Percentiles rank a stretch among this genome's conserved stretches.
Conservation (phyloP, 2,888 invertebrate genomes). For the Ectemnius continuus region DNA sequence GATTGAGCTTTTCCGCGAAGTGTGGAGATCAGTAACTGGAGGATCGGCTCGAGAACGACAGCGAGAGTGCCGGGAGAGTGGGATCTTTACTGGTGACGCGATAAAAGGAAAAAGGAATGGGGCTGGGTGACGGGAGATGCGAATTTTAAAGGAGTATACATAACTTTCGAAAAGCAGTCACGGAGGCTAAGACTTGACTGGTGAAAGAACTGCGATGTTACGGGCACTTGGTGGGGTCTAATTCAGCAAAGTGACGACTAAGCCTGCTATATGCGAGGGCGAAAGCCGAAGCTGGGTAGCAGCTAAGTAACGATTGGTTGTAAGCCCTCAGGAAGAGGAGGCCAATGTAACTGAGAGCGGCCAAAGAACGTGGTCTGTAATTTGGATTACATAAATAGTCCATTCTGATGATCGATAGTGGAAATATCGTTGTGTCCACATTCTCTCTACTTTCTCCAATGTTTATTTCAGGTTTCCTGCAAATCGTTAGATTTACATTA, state of each 20-base stretch:
- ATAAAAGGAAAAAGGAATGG: conserved; percentile 27
- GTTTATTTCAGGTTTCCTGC: too few species aligned
- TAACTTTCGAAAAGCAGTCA: conserved; percentile 38
- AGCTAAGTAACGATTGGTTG: conserved; percentile 60
- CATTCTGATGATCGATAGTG: conserved; percentile 55
- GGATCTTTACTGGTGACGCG: conserved; percentile 19
- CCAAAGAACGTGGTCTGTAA: conserved; percentile 49
- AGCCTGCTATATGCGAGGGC: conserved; percentile 71
- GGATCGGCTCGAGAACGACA: conserved; percentile 1
- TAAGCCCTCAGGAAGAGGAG: conserved; percentile 10
- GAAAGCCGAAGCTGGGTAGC: conserved; percentile 70
- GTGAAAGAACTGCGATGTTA: conserved; percentile 46
- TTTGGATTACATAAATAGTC: conserved; percentile 56
- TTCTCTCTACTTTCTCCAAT: too few species aligned
- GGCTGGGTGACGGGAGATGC: conserved; percentile 18
- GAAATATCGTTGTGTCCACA: too few species aligned
- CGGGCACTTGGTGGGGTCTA: conserved; percentile 63
- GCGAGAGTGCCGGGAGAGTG: not conserved
- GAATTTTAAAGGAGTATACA: conserved; percentile 34
- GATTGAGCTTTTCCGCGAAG: too few species aligned
- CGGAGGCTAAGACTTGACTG: conserved; percentile 39
- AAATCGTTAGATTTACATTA: too few species aligned
- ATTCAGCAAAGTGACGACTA: conserved; percentile 74
- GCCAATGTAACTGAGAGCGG: conserved; percentile 18
- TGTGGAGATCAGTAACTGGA: too few species aligned